Evolutionary conservation across 1,140 invertebrate genomes (phyloP), one percentile per base, ranked within the genome.

Genomic region (Zaprionus tsacasi): DNA sequence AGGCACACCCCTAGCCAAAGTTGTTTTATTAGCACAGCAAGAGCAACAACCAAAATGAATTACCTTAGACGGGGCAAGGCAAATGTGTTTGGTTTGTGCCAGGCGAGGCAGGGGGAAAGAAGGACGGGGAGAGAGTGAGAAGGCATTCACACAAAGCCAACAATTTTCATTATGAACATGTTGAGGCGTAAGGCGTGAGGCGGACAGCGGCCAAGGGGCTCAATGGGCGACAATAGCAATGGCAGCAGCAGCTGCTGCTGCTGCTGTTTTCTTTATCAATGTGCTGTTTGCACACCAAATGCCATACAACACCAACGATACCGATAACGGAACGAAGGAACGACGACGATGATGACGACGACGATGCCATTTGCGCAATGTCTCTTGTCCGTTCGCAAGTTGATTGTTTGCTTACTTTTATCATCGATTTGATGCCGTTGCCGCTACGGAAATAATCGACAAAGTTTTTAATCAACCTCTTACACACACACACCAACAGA

Each of bases 401-500:
- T 72, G 74, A 72, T 72, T 76, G 74, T 73, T 76, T 76, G 69
- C 74, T 58, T 68, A 76, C 74, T 76, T 72, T 67, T 72, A 67
- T 76, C 70, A 76, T 76, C 74, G 74, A 76, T 76, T 67, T 76
- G 54, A 43, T 60, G 50, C 12, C 17, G 50, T n/a, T 70, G 36
- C 40, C 52, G 67, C 67, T 45, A 54, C 57, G 70, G 74, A 76
- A 76, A 76, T 76, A 76, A 76, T 72, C 74, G 74, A 72, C 74
- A 76, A 76, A 76, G 74, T 76, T 76, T 76, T 76, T 72, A 76
- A 76, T 76, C 74, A 76, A 76, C 68, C 61, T 43, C 30, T 45
- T 33, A 66, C 21, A 43, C 48, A 25, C 17, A 45, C 27, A 67
- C 27, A 48, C 11, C 33, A 25, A 43, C 35, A 21, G 2, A 21